phyloP scores from a whole-genome alignment of 2,113 vertebrate genomes.

The Perca flavescens region DNA sequence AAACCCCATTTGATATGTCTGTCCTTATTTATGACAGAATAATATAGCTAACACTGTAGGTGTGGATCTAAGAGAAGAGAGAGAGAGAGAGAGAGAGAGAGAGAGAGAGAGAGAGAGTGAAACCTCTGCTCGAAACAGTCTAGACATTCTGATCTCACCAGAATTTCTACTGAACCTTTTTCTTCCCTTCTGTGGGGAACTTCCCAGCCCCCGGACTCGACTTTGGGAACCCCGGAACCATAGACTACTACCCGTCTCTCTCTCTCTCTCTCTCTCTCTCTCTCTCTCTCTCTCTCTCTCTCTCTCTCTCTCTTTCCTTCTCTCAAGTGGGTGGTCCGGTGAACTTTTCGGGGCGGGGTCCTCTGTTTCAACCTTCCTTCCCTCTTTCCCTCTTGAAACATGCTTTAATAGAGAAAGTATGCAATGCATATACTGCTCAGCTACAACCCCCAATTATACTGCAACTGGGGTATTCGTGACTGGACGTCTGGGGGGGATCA shows the following conservation, averaged over 20 bases:
- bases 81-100: too few species aligned
- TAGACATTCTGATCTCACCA: slow-evolving; percentile 47
- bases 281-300: slow-evolving; percentile 53
- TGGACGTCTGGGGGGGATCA: slow-evolving; percentile 79
- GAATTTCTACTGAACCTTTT: slow-evolving; percentile 39
- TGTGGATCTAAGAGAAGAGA: slow-evolving; percentile 56
- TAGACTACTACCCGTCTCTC: slow-evolving; percentile 53
- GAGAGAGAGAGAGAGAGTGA: slow-evolving; percentile 32
- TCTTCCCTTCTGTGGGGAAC: slow-evolving; percentile 53
- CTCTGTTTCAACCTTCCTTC: slow-evolving; percentile 64
- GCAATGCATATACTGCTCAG: slow-evolving; percentile 79
- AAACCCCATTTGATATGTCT: slow-evolving; percentile 33
- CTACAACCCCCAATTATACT: slow-evolving; percentile 79
- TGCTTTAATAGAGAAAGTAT: slow-evolving; percentile 86
- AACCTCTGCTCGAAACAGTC: slow-evolving; percentile 50
- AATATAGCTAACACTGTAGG: slow-evolving; percentile 49
- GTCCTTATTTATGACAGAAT: slow-evolving; percentile 52
- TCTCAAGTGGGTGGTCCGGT: slow-evolving; percentile 79
- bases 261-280: slow-evolving; percentile 40
- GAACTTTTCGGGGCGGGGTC: slow-evolving; percentile 74
- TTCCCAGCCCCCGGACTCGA: slow-evolving; percentile 64
- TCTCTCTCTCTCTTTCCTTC: slow-evolving; percentile 24
- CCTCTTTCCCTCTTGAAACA: slow-evolving; percentile 74
- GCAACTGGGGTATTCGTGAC: slow-evolving; percentile 80
- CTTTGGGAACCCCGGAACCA: slow-evolving; percentile 77